A percentile compares a stretch with the other conserved stretches of the same genome.
Evolutionary conservation across 1,140 invertebrate species (phyloP).

Genomic region (Brachionus manjavacas): DNA sequence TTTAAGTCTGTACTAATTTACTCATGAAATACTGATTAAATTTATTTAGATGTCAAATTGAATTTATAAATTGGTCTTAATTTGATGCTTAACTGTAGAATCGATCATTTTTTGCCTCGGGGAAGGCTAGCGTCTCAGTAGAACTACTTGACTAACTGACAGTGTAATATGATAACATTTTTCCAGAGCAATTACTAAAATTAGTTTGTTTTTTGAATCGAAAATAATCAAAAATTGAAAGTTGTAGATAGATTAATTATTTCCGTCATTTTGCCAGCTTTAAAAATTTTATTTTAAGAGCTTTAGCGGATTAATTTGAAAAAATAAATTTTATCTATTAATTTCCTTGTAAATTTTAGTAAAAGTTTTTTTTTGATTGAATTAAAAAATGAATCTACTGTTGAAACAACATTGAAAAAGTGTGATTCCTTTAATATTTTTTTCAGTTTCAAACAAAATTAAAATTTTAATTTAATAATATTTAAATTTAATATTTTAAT

Average conservation of each 20-base stretch:
- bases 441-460: too few species aligned
- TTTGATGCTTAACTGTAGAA: background rate
- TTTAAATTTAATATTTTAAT: too few species aligned
- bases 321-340: background rate
- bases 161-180: slow-evolving; percentile 21
- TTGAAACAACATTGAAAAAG: too few species aligned
- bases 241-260: background rate
- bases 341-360: background rate
- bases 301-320: background rate
- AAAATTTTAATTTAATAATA: too few species aligned
- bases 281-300: background rate
- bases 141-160: background rate
- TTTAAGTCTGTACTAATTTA: background rate
- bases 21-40: background rate
- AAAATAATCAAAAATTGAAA: background rate
- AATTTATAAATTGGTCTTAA: background rate
- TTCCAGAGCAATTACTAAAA: background rate
- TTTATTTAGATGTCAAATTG: background rate
- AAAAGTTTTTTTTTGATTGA: too few species aligned
- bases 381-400: too few species aligned
- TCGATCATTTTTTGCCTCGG: background rate
- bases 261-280: background rate
- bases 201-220: background rate
- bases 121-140: background rate
- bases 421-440: too few species aligned